Evolutionary conservation across 53 echinoderm and acorn worm genomes (phyloP).

Genomic region (Antedon mediterranea): DNA sequence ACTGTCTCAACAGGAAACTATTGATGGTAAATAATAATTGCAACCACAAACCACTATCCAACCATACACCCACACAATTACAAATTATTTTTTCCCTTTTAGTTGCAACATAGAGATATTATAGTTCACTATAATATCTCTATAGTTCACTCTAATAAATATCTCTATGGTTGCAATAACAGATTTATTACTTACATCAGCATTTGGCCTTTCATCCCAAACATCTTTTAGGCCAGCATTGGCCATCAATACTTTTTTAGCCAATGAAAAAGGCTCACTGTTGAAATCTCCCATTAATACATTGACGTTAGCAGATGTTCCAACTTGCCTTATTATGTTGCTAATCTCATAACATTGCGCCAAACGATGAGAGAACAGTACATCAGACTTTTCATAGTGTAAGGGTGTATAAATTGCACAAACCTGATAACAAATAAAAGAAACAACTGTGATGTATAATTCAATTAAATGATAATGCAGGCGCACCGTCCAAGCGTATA

Average conservation of each 20-base stretch:
- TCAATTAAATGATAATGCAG: no score
- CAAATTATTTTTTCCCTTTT: background rate
- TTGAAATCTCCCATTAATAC: conserved; percentile 75
- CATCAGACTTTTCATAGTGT: conserved; percentile 28
- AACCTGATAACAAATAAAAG: conserved; percentile 28
- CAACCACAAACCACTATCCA: no score
- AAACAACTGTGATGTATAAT: background rate
- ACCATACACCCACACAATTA: no score
- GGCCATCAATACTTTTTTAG: conserved; percentile 31
- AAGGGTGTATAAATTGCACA: conserved; percentile 66
- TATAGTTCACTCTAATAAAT: no score
- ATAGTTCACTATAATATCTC: no score
- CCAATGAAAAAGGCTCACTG: conserved; percentile 56
- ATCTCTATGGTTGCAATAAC: no score
- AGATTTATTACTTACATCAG: conserved; percentile 36
- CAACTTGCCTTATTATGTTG: conserved; percentile 51
- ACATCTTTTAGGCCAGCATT: conserved; percentile 45
- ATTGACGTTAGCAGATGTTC: conserved; percentile 29
- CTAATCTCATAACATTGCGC: conserved; percentile 70
- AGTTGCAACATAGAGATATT: no score
- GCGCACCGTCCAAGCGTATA: no score
- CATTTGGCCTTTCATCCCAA: conserved; percentile 54
- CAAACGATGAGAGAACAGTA: conserved; percentile 44
- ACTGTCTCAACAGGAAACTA: no score
- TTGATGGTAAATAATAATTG: no score